Evolutionary conservation across 2,888 invertebrate genomes (phyloP).

Genomic region (Ernsta delagoae): DNA sequence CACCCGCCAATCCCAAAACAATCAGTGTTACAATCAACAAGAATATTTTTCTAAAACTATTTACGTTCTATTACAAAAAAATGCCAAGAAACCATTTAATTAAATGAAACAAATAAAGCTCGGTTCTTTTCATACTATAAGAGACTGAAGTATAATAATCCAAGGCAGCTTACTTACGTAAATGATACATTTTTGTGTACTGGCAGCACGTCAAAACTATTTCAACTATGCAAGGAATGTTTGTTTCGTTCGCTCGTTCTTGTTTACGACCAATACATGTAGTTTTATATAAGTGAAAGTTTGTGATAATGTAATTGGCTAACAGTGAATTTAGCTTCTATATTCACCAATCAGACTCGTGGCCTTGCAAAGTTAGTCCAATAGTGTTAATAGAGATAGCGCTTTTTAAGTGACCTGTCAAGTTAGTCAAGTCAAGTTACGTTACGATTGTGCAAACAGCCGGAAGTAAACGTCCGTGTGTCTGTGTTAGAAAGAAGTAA

Average conservation of each 20-base stretch:
- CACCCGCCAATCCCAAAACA: no score
- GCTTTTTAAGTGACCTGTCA: conserved; percentile 54
- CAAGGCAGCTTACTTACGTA: no score
- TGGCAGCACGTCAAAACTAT: no score
- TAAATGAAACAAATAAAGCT: no score
- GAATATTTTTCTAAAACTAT: no score
- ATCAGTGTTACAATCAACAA: no score
- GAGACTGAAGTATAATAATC: no score
- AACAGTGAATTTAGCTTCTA: neutral
- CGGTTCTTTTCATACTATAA: no score
- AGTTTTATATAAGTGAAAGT: conserved; percentile 62
- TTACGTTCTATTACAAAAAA: no score
- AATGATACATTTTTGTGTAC: no score
- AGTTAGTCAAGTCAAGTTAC: conserved; percentile 37
- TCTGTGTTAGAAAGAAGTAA: conserved; percentile 36
- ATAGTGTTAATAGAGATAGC: conserved; percentile 19
- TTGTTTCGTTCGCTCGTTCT: conserved; percentile 26
- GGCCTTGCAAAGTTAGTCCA: conserved; percentile 46
- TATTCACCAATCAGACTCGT: conserved; percentile 50
- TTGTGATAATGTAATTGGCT: conserved; percentile 51
- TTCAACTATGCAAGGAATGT: no score
- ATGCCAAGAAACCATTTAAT: no score
- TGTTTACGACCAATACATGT: conserved; percentile 11
- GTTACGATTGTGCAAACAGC: conserved; percentile 29
- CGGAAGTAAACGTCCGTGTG: conserved; percentile 48